Evolutionary conservation across 2,797 vertebrate genomes (phyloP).

Genomic region (Argyrosomus regius): DNA sequence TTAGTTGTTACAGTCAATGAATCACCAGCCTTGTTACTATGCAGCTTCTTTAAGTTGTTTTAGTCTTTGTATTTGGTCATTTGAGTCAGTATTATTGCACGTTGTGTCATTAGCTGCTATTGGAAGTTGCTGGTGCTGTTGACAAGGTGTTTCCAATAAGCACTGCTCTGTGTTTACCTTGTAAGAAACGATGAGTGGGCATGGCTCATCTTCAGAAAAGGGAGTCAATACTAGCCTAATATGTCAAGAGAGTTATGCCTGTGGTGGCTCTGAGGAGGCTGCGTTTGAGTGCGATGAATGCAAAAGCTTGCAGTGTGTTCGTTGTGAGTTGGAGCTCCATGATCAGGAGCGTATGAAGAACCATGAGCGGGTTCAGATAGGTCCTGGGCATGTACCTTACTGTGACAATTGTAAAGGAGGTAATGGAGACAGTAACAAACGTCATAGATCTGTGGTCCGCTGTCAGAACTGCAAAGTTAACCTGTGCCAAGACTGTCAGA

Average conservation of each 20-base stretch:
- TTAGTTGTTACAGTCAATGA: conserved; percentile 6
- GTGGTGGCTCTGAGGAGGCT: conserved; percentile 93
- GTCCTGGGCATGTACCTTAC: conserved; percentile 91
- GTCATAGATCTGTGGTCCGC: conserved; percentile 90
- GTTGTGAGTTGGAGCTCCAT: conserved; percentile 94
- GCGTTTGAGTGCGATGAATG: conserved; percentile 96
- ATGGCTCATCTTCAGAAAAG: conserved; percentile 90
- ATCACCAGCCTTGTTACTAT: conserved; percentile 48
- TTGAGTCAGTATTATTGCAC: conserved; percentile 42
- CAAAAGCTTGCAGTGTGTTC: conserved; percentile 92
- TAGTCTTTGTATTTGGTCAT: conserved; percentile 3
- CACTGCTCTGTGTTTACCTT: conserved; percentile 51
- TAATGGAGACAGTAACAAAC: conserved; percentile 80
- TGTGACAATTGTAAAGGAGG: conserved; percentile 94
- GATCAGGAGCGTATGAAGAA: conserved; percentile 90
- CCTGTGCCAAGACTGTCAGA: conserved; percentile 96
- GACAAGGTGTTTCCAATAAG: conserved; percentile 56
- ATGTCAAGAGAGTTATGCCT: conserved; percentile 97
- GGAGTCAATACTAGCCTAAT: conserved; percentile 89
- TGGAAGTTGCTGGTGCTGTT: conserved; percentile 49
- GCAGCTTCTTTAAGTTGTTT: conserved; percentile 61
- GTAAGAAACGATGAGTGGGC: conserved; percentile 90
- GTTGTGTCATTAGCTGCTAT: conserved; percentile 23
- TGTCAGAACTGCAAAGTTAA: conserved; percentile 97
- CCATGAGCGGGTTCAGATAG: conserved; percentile 92